A percentile compares a stretch with the other conserved stretches of the same genome.
Conservation (phyloP, 2,113 vertebrate species). For the Otocyon megalotis region DNA sequence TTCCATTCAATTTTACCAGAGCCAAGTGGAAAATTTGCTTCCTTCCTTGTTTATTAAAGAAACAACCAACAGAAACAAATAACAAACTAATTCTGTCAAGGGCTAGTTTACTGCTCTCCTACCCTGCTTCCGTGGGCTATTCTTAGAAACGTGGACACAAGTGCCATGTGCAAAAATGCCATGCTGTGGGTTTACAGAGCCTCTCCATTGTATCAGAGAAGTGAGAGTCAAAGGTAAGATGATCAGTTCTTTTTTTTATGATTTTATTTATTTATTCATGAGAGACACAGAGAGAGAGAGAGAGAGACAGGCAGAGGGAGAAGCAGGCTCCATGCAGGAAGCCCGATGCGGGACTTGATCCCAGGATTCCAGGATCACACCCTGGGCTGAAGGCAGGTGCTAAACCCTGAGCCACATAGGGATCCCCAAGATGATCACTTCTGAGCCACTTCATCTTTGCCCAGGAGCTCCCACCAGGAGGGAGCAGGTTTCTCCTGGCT, state of each 20-base stretch:
- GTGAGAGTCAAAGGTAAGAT: neutral
- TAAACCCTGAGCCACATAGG: too few species aligned
- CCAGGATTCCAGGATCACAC: too few species aligned
- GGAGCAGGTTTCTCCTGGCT: neutral
- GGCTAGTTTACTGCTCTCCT: neutral
- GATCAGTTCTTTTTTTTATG: neutral
- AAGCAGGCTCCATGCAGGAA: too few species aligned
- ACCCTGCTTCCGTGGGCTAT: neutral
- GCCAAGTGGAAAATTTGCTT: neutral
- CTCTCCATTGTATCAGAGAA: neutral
- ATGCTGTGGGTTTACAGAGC: fast-evolving
- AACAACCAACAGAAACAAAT: neutral
- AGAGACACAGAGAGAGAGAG: too few species aligned
- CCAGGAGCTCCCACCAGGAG: neutral
- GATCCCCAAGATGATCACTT: neutral
- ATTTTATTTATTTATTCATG: too few species aligned
- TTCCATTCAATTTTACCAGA: neutral
- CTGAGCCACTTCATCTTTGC: fast-evolving
- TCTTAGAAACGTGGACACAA: neutral
- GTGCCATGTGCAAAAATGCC: neutral
- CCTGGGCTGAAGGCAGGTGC: too few species aligned
- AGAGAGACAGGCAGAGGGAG: too few species aligned
- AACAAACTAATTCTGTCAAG: neutral
- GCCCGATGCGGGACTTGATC: too few species aligned
- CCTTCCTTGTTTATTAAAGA: neutral